Base-by-base conservation (phyloP, 2,888 invertebrate genomes). In the Boloria euphrosyne region DNA sequence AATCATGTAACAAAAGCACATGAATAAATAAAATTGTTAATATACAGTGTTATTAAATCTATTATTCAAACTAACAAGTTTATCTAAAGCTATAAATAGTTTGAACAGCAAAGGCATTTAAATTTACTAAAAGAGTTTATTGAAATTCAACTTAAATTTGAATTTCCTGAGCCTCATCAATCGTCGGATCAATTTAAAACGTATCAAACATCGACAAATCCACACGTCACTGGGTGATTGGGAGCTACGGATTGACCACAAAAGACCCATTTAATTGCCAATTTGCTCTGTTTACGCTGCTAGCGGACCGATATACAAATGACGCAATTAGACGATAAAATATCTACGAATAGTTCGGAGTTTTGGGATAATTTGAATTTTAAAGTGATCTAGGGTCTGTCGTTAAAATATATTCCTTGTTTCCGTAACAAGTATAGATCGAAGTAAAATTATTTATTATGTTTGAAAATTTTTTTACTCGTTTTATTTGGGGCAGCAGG, bases 281-380 rank as follows among this genome's bases (percentile, higher is more conserved):
- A 80, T 78, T 79, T 76, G 68, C 73, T 69, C 68, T 76, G 77
- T 79, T 78, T 79, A 73, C 77, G 71, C 65, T 73, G 75, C 71
- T 72, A 74, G 72, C 75, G 74, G 75, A 68, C 65, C 65, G 70
- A 71, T 60, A 47, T 47, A 47, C 46, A 57, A 57, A 57, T 46
- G 22, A 47, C 46, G 16, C 47, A 10, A 58, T 58, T 27, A 27
- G 58, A 44, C 14, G 58, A 27, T 58, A 58, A 27, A 47, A 47
- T 58, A 16, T 16, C 46, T 47, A 18, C 44, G 5, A n/a, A 22
- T 27, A 58, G 13, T 22, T 47, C 18, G 22, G 13, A 18, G n/a
- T 27, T 47, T 47, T 16, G n/a, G 31, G 31, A 38, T 38, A 38
- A 55, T 55, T 44, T 55, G 44, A 43, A 55, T 18, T 44, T 55